Base-by-base conservation (phyloP, 2,888 invertebrate species). In the Volucella zonaria region DNA sequence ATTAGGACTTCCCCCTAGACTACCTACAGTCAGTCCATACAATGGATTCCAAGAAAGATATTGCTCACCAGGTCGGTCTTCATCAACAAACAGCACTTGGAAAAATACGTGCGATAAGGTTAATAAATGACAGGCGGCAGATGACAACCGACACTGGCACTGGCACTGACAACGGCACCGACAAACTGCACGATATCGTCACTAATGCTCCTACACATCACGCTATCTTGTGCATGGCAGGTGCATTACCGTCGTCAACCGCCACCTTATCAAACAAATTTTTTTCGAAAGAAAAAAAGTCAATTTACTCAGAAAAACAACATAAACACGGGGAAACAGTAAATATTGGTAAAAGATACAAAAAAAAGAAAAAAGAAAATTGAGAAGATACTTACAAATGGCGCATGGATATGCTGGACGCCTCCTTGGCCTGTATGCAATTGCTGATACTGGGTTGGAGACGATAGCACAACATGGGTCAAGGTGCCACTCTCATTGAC, bases 401-500 rank as follows among this genome's bases (percentile, higher is more conserved):
- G 95, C 88, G 91, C 90, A 91, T 93, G 94, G 87, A 93, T 93
- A 87, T 94, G 94, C 88, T 93, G 93, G 80, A 92, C 92, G 87
- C 92, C 91, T 87, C 93, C 92, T 89, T 93, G 92, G 88, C 90
- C 90, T 88, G 89, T 89, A 88, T 91, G 92, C 88, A 92, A 89
- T 86, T 92, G 92, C 87, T 91, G 92, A 90, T 90, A 92, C 88
- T 94, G 95, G 89, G 95, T 95, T 81, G 96, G 95, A 75, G 97
- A 97, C 89, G n/a, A n/a, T n/a, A 98, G 94, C 90, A 98, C 96
- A 90, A 97, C 96, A 92, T 98, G 97, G 87, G 97, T 95, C 90
- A 98, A 94, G 89, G 95, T 95, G 87, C 96, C 96, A 92, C 94
- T 95, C 92, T 98, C 98, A 92, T 98, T 98, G 89, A 98, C 95